phyloP scores from a whole-genome alignment of 2,113 vertebrate species.

The Pitta sordida region DNA sequence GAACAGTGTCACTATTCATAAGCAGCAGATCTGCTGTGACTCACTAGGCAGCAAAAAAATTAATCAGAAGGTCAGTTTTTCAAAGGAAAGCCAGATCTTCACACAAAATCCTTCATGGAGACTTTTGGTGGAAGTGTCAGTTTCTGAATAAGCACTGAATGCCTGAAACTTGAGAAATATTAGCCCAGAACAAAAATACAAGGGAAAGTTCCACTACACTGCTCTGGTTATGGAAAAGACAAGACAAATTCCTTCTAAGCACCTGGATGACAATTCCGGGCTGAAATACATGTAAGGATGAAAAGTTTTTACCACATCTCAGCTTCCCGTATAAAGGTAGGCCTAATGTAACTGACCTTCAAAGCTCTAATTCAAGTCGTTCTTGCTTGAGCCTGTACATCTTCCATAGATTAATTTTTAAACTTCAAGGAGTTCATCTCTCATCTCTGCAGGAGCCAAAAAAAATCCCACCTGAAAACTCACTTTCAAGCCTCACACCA shows the following conservation, averaged over 20 bases:
- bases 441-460: neutral
- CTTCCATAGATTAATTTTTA: neutral
- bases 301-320: neutral
- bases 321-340: neutral
- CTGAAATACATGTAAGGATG: neutral
- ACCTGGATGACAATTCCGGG: neutral
- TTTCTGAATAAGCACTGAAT: neutral
- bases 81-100: neutral
- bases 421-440: neutral
- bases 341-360: conserved; percentile 7
- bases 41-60: neutral
- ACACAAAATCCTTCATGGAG: neutral
- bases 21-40: neutral
- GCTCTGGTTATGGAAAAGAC: neutral
- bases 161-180: neutral
- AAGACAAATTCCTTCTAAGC: neutral
- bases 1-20: neutral
- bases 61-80: neutral
- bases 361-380: neutral
- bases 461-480: too few relatives aligned
- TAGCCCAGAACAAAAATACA: neutral
- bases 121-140: neutral
- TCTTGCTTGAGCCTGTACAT: neutral
- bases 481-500: neutral
- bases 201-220: neutral